phyloP scores from a whole-genome alignment of 2,113 vertebrate genomes.

The Gadus macrocephalus region DNA sequence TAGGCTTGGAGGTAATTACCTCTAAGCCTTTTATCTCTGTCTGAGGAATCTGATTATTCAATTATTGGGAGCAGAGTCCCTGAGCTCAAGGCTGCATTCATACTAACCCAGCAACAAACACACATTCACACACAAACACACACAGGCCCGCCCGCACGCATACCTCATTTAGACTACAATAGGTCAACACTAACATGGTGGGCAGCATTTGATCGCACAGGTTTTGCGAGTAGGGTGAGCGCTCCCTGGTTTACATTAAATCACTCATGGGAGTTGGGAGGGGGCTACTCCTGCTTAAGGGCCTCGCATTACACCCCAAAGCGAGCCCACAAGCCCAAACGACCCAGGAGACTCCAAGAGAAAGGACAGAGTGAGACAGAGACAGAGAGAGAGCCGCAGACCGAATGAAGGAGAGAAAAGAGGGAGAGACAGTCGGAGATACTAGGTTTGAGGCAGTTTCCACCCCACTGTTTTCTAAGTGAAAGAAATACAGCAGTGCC shows the following conservation, averaged over 20 bases:
- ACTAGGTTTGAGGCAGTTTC: too few relatives aligned
- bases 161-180: background rate
- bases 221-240: slow-evolving; percentile 26
- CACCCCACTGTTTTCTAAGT: slow-evolving; percentile 11
- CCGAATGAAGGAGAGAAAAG: background rate
- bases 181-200: background rate
- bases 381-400: background rate
- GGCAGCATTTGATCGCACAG: slow-evolving; percentile 5
- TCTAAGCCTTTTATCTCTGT: slow-evolving; percentile 67
- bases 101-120: background rate
- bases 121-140: slow-evolving; percentile 15
- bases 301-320: slow-evolving; percentile 46
- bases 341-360: background rate
- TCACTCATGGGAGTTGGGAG: slow-evolving; percentile 21
- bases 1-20: slow-evolving; percentile 50
- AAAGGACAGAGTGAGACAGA: background rate
- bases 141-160: background rate
- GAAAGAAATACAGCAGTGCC: slow-evolving; percentile 4
- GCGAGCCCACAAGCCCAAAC: background rate
- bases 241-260: slow-evolving; percentile 49
- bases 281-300: slow-evolving; percentile 35
- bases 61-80: slow-evolving; percentile 46
- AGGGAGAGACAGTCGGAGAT: too few relatives aligned
- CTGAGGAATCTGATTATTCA: slow-evolving; percentile 64
- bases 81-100: slow-evolving; percentile 25